Base-by-base conservation (phyloP, 2,797 vertebrate species). In the Gymnoscopelus braueri region DNA sequence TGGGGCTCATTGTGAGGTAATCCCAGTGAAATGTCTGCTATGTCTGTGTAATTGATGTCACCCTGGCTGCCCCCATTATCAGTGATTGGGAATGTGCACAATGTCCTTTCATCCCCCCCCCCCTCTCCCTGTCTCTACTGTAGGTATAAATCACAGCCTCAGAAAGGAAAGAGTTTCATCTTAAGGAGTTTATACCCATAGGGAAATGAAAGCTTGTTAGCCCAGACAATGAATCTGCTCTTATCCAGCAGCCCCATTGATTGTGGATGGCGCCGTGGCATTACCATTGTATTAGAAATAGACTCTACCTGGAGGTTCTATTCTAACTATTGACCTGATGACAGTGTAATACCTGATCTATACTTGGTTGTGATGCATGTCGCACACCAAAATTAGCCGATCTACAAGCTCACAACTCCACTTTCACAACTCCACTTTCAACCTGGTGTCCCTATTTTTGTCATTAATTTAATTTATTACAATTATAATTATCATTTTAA, bases 21-120 rank as follows among this genome's bases (percentile, higher is more conserved):
- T 80, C 73, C 78, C 59, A 62, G 50, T 65, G 60, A 83, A 90
- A 88, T 87, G 85, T 79, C 71, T 81, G 77, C 81, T 81, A 75
- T 84, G 84, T 56, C 67, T 80, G 61, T 69, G 69, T 83, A 86
- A 88, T 78, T 82, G 66, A 88, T 87, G 79, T 88, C 80, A 80
- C 68, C 52, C 72, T 75, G 75, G 75, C 60, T 72, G 72, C 71
- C 64, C 65, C 64, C 73, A 74, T 81, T 85, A 81, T 75, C 68
- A 79, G 69, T 64, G 59, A 81, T 59, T 74, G 77, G 71, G 80
- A 88, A 80, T 72, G 53, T 83, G 84, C 68, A 77, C 78, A 73
- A 82, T 78, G 78, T 81, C 63, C 70, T 72, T 69, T 71, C 68
- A 50, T 67, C 68, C 60, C 75, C 61, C 9, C 9, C 53, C 9